A percentile compares a stretch with the other conserved stretches of the same genome.
Conservation (phyloP, 2,888 invertebrate species). For the Cephalotes varians region DNA sequence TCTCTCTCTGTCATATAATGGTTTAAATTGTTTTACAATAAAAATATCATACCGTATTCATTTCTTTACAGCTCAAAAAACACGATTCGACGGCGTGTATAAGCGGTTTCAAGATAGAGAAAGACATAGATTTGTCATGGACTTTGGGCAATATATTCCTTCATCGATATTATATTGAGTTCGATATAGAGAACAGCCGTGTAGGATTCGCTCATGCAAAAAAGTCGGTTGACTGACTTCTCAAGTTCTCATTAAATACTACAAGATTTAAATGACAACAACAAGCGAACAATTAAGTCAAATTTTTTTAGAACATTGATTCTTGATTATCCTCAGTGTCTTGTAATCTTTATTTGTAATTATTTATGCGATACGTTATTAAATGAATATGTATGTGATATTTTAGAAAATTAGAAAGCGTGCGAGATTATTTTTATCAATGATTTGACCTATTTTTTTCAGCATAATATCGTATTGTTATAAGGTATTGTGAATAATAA, state of each 20-base stretch:
- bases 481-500: no score
- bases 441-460: no score
- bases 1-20: no score
- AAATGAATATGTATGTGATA: no score
- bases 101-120: no score
- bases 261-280: neutral
- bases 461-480: no score
- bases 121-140: slow-evolving; percentile 90
- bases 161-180: slow-evolving; percentile 98
- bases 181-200: slow-evolving; percentile 95
- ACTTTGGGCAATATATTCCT: slow-evolving; percentile 99
- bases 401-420: no score
- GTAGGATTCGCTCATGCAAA: slow-evolving; percentile 94
- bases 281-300: neutral
- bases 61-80: slow-evolving; percentile 85
- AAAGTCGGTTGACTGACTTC: slow-evolving; percentile 79
- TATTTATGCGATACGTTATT: neutral
- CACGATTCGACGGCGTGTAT: no score
- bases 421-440: no score
- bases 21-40: neutral
- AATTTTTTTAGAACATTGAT: neutral
- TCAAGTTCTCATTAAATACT: neutral
- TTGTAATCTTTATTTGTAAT: neutral
- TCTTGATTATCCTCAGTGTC: neutral
- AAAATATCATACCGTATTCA: neutral